Evolutionary conservation across 2,888 invertebrate species (phyloP).

Genomic region (Acrobasis suavella): DNA sequence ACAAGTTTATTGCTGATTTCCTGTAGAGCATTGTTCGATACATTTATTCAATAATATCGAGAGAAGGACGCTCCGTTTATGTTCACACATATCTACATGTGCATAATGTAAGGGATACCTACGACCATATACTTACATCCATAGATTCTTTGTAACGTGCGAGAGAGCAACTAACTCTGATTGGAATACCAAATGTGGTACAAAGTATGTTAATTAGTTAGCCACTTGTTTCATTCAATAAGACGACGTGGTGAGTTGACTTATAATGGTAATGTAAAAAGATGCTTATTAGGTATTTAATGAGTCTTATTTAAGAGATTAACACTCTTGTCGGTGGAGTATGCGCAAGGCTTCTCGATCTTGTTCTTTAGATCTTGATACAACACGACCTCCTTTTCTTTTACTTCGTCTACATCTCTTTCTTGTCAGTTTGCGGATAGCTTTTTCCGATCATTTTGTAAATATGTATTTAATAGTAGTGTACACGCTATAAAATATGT

Average conservation of each 20-base stretch:
- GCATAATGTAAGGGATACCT: conserved; percentile 15
- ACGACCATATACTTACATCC: conserved; percentile 39
- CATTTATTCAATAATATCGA: conserved; percentile 64
- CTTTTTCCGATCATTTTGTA: too few relatives aligned
- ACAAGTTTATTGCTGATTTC: conserved; percentile 73
- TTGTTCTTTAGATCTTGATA: too few relatives aligned
- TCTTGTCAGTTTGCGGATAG: too few relatives aligned
- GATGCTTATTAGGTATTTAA: background rate
- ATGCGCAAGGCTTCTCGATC: too few relatives aligned
- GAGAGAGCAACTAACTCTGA: conserved; percentile 44
- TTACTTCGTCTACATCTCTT: too few relatives aligned
- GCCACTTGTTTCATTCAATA: conserved; percentile 32
- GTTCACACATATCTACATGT: conserved; percentile 26
- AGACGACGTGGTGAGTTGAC: conserved; percentile 7
- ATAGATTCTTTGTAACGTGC: conserved; percentile 40
- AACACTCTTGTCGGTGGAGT: too few relatives aligned
- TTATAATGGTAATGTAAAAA: background rate
- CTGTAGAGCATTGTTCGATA: conserved; percentile 67
- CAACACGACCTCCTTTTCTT: too few relatives aligned
- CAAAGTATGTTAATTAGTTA: conserved; percentile 42
- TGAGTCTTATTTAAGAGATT: too few relatives aligned
- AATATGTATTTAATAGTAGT: background rate
- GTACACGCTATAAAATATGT: background rate
- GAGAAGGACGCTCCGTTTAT: conserved; percentile 40
- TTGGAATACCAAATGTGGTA: conserved; percentile 52